Evolutionary conservation across 2,797 vertebrate species (phyloP).

Genomic region (Artibeus jamaicensis): DNA sequence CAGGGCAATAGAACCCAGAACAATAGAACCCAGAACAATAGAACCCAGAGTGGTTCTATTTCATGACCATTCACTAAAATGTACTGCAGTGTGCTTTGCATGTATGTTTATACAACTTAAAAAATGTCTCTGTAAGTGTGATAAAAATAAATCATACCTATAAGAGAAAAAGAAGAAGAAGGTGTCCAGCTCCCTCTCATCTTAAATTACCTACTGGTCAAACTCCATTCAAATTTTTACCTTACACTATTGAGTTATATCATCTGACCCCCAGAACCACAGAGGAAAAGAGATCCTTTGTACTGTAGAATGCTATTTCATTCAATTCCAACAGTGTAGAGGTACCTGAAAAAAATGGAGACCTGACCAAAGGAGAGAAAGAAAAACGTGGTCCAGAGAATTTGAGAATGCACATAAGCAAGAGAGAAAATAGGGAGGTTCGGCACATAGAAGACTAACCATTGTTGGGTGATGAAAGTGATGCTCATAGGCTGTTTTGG

Average conservation of each 20-base stretch:
- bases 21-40: no score
- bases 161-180: background rate
- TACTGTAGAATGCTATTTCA: background rate
- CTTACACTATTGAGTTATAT: background rate
- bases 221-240: background rate
- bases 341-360: background rate
- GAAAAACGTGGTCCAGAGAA: background rate
- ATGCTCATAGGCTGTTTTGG: background rate
- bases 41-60: no score
- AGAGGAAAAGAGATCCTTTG: background rate
- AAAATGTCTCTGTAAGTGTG: background rate
- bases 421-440: background rate
- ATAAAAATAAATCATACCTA: background rate
- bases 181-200: background rate
- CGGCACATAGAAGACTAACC: background rate
- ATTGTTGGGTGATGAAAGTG: background rate
- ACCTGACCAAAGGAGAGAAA: background rate
- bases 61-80: background rate
- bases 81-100: background rate
- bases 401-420: background rate
- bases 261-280: background rate
- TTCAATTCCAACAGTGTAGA: background rate
- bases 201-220: background rate
- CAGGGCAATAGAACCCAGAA: no score
- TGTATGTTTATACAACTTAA: background rate